Evolutionary conservation across 1,140 invertebrate genomes (phyloP), one percentile per base, ranked within the genome.

Genomic region (Rhagoletis pomonella): DNA sequence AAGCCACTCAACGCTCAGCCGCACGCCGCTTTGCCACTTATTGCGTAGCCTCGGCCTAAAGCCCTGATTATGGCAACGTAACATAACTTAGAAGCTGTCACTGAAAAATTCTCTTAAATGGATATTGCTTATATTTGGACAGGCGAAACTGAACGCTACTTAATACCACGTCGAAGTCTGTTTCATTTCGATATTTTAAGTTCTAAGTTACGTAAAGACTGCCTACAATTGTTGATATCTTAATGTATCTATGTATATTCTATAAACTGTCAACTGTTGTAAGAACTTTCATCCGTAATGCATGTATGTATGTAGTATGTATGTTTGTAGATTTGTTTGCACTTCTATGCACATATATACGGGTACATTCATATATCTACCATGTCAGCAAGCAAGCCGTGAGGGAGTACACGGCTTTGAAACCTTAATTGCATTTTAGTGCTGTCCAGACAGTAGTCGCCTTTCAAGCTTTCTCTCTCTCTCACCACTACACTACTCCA

Each of bases 381-480:
- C 12, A n/a, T 81, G 73, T 19, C 9, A 81, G 19, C 73, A 50
- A 7, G 73, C 47, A 55, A 19, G 17, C 17, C 47, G 73, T 55
- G 73, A 73, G 67, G 67, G 67, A 44, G 67, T 73, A 73, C 67
- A 73, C 44, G 67, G 42, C 67, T 73, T 73, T 73, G 67, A 81
- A 81, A 55, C 50, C 73, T 81, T 81, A 81, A 81, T 81, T 81
- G 73, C 44, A 55, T 55, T 81, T 81, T 55, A 81, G 73, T 55
- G 73, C 44, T 81, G 73, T 81, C 73, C 73, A 81, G 73, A 81
- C 73, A 81, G 12, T 59, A 59, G 47, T 55, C 73, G 47, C 73
- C 73, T 81, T 55, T 81, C 17, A 81, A 81, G 47, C 73, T 81
- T 59, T 47, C 14, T 9, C 65, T 19, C 65, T 59, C 58, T 7